These are phyloP conservation scores for Chrosomus eos DNA, from an alignment of 2,797 vertebrate genomes.

Conservation along the genomic window DNA sequence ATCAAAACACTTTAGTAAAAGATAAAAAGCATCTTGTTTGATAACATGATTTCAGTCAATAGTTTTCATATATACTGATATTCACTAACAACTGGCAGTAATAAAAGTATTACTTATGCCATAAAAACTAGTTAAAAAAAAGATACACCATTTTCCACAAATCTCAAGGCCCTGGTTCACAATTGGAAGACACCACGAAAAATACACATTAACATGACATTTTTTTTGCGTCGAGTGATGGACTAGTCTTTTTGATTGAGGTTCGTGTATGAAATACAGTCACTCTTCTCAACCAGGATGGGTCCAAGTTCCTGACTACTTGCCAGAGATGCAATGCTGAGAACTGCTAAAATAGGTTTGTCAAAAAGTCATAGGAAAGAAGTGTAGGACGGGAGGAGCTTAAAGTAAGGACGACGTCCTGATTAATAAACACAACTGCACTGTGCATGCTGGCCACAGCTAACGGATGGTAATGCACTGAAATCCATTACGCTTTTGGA, in stretches of 20 bases:
- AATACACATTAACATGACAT: slow-evolving; percentile 57
- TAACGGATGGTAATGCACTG: slow-evolving; percentile 51
- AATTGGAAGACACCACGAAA: slow-evolving; percentile 58
- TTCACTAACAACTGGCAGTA: slow-evolving; percentile 58
- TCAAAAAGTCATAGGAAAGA: slow-evolving; percentile 37
- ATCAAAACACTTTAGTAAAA: slow-evolving; percentile 41
- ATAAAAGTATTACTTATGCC: slow-evolving; percentile 57
- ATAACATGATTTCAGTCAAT: slow-evolving; percentile 31
- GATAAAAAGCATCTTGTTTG: slow-evolving; percentile 38
- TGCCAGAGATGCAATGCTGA: slow-evolving; percentile 22
- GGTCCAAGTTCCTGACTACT: slow-evolving; percentile 30
- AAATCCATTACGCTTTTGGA: slow-evolving; percentile 34
- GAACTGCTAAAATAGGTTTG: slow-evolving; percentile 39
- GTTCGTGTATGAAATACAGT: slow-evolving; percentile 39
- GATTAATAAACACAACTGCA: slow-evolving; percentile 53
- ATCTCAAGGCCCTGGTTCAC: slow-evolving; percentile 57
- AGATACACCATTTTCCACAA: slow-evolving; percentile 55
- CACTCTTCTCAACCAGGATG: slow-evolving; percentile 31
- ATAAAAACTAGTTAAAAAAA: slow-evolving; percentile 62
- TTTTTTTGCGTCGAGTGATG: slow-evolving; percentile 41
- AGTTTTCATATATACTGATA: slow-evolving; percentile 40
- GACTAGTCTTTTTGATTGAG: slow-evolving; percentile 41
- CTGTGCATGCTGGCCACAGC: slow-evolving; percentile 62
- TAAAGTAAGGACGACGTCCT: slow-evolving; percentile 34
- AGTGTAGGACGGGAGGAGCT: slow-evolving; percentile 27